Conservation (phyloP, 2,888 invertebrate genomes). For the Scotopteryx bipunctaria region DNA sequence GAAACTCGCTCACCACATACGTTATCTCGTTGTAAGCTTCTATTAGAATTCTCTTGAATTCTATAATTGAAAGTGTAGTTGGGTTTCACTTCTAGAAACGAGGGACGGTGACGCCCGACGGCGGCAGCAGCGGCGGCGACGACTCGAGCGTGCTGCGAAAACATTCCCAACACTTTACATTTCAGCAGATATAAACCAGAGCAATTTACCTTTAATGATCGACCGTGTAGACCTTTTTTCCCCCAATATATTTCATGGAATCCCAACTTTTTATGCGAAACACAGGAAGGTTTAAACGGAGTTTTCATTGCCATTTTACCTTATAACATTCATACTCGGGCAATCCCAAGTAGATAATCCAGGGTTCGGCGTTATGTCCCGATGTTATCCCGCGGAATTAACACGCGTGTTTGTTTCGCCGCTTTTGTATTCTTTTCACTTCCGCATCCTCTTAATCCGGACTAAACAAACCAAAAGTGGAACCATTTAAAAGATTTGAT, state of each 20-base stretch:
- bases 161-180: constrained; percentile 67
- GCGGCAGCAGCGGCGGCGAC: constrained; percentile 8
- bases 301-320: constrained; percentile 77
- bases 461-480: constrained; percentile 23
- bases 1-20: too few species aligned
- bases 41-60: too few species aligned
- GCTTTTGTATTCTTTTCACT: constrained; percentile 59
- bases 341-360: constrained; percentile 78
- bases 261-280: constrained; percentile 76
- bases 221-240: constrained; percentile 71
- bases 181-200: constrained; percentile 70
- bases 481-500: constrained; percentile 19
- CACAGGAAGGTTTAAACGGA: constrained; percentile 68
- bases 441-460: constrained; percentile 42
- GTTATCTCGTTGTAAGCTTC: too few species aligned
- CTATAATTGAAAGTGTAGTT: background rate
- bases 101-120: background rate
- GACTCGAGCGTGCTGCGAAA: constrained; percentile 53
- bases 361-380: constrained; percentile 69
- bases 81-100: constrained; percentile 9
- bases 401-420: constrained; percentile 56
- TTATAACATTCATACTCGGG: constrained; percentile 69
- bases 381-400: constrained; percentile 68
- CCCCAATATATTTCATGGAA: constrained; percentile 71
- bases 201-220: constrained; percentile 77